Evolutionary conservation across 1,140 invertebrate species (phyloP), one percentile per base, ranked within the genome.

Genomic region (Xylocopa sonorina): DNA sequence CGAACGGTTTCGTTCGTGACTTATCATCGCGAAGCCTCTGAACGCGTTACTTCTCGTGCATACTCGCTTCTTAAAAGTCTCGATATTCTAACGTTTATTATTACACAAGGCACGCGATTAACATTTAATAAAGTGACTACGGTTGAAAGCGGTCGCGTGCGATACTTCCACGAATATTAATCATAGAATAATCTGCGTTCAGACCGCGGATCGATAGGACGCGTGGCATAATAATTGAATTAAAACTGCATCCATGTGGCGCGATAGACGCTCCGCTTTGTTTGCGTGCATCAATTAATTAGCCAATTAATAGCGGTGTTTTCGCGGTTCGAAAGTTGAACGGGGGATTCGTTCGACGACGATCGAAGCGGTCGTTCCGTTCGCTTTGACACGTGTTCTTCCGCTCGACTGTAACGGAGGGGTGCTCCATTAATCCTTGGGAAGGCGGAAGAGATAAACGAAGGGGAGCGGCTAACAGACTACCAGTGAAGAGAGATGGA

Each of bases 401-500:
- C 41, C 18, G 1, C 29, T 16, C 24, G 41, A 48, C 51, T 50
- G 64, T 46, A 58, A 48, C 64, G 32, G 41, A 48, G 69, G 41
- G n/a, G 64, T 58, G 29, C 34, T 75, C 72, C 72, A 75, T 75
- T 75, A 75, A 75, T 75, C 48, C 62, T 38, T 46, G 21, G 24
- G 21, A 32, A 53, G 66, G 34, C 72, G 72, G 62, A 53, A 64
- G 60, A 66, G 72, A 75, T 75, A 55, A 75, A 74, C 46, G 72
- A 75, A 66, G 24, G 29, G 34, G 18, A n/a, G 3, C 9, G 34
- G 24, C 24, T 27, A 29, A 53, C 7, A 24, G 51, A 29, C 60
- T 9, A 50, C 18, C 48, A 12, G 48, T 6, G 32, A 41, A 66
- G 2, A 29, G 24, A 41, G 72, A 66, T 66, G n/a, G n/a, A 66